Evolutionary conservation across 2,888 invertebrate species (phyloP), one percentile per base, ranked within the genome.

Genomic region (Halictus quadricinctus): DNA sequence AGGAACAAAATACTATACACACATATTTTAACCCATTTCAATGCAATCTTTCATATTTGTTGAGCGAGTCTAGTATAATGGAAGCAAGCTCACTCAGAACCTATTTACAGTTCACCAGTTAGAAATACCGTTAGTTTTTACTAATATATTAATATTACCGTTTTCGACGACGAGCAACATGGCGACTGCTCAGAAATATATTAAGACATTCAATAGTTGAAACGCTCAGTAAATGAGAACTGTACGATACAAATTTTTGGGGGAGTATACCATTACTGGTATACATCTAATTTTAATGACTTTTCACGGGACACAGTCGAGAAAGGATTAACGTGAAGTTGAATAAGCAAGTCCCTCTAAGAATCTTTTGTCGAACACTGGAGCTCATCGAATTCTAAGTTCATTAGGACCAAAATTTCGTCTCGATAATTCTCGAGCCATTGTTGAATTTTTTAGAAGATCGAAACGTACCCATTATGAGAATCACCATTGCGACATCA

Each of bases 331-430:
- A 21, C 43, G 46, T 64, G 70, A 75, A 18, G 18, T 60, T 43
- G 66, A 66, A 69, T 21, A 69, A 72, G 58, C 43, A 73, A 70
- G 80, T 29, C 50, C 76, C 43, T 81, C 43, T 43, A 78, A 80
- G 75, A 74, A 75, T 80, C 46, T 78, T 80, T 36, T 43, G 76
- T 82, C 64, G 70, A 85, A 84, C 85, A 83, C 83, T 80, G 82
- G 83, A 81, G 86, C 77, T 80, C 41, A 36, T 64, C 66, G 70
- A 74, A 84, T 81, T 43, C 46, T 82, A 46, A 77, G 41, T 86
- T 86, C 72, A 74, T 83, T 89, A 78, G 87, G 88, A 90, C 88
- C 89, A 91, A 88, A 60, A 85, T 90, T 81, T 88, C 76, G 75
- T 72, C 76, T 66, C 78, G 78, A 69, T 72, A 18, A 64, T 29